Evolutionary conservation across 2,797 vertebrate genomes (phyloP), one percentile per base, ranked within the genome.

Genomic region (Hydrocynus forskahlii): DNA sequence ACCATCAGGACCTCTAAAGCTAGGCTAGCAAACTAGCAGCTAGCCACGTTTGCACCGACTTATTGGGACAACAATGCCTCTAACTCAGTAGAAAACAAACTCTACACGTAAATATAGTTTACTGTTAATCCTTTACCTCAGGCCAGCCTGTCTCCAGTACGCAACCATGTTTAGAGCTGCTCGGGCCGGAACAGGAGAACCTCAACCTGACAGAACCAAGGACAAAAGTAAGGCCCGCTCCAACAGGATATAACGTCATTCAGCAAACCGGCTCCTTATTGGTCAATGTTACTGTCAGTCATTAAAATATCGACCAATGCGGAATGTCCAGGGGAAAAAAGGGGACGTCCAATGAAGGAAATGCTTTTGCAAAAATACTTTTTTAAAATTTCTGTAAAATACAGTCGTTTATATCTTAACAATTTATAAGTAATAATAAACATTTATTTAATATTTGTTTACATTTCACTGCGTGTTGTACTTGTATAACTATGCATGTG

Each of bases 111-210:
- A 10, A 45, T 7, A 7, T 10, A 5, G 0, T 1, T 12, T n/a
- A 23, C 0, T 2, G 13, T 59, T 7, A 17, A n/a, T 17, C 0
- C 38, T 0, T 0, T 77, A 85, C 84, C 84, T 85, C 68, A 85
- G 57, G 0, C 84, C 84, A 7, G 84, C 84, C 76, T 85, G 81
- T 79, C 85, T 86, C 85, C 85, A 85, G 69, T 85, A 85, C 1
- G 84, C 62, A 7, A 85, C 84, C 84, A 85, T 85, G 66, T 69
- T 80, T 48, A 21, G 8, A 12, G 17, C 16, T 7, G n/a, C 59
- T 64, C 25, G 1, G 16, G 48, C 60, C 25, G 17, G 6, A 19
- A 25, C n/a, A 76, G 9, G 8, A 38, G 29, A 0, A 38, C 21
- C 48, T 17, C 76, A 23, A 17, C 25, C 29, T 14, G 12, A 7